Base-by-base conservation (phyloP, 2,797 vertebrate species). In the Poecilia velifera region DNA sequence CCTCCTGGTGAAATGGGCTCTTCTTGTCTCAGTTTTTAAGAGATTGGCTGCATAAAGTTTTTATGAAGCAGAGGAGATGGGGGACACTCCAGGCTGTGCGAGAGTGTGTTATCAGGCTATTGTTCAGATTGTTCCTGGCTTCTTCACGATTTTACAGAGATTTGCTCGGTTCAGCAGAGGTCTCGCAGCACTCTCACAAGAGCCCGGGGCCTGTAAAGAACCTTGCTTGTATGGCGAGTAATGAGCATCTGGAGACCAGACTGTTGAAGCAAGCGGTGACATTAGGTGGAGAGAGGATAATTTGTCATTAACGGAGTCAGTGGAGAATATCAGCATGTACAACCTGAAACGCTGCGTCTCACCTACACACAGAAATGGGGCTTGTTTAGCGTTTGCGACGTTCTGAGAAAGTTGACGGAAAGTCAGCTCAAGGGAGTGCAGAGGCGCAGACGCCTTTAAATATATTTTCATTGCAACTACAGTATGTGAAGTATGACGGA, bases 41-140 rank as follows among this genome's bases (percentile, higher is more conserved):
- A 93, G 90, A 88, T 88, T 74, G 83, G 77, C 85, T 31, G 41
- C 91, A 92, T 95, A 80, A 93, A 89, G 82, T 87, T 94, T 95
- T 94, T 84, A 93, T 93, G 90, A 92, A 85, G 87, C 71, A 12
- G 77, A 79, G 68, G 83, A 87, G 90, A 93, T 87, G 51, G 86
- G 87, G 90, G 82, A 86, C 81, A 84, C 80, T 87, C 46, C 12
- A 51, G 82, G 85, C 87, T 84, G 72, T 85, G 86, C 73, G 78
- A 86, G 82, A 83, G 79, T 76, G 75, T 87, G 87, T 80, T 91
- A 88, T 88, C 80, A 9, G 78, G 85, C 82, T 72, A 84, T 92
- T 90, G 90, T 93, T 90, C 74, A 76, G 77, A 90, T 88, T 88
- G 64, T 84, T 87, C 86, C 82, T 75, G 41, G 64, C 57, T 85